A percentile compares a stretch with the other conserved stretches of the same genome.
Conservation (phyloP, 2,888 invertebrate genomes). For the Drosophila trichaetosa region DNA sequence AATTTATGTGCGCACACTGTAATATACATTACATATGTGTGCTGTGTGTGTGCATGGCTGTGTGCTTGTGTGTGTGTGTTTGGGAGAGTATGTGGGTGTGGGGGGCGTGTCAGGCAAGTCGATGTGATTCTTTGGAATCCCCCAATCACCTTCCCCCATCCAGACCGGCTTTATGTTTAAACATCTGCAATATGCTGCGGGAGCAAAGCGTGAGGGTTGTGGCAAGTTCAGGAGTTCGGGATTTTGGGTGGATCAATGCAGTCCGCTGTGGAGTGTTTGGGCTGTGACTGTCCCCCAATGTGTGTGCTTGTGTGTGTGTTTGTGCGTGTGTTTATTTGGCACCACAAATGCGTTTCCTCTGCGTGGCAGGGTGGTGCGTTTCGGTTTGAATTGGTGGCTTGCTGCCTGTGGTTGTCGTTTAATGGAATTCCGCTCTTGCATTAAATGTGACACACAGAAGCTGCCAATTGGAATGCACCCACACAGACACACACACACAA, state of each 20-base stretch:
- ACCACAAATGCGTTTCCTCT: conserved; percentile 80
- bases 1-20: conserved; percentile 69
- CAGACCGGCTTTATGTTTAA: conserved; percentile 55
- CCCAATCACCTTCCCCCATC: conserved; percentile 15
- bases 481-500: conserved; percentile 19
- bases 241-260: conserved; percentile 59
- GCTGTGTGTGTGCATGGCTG: conserved; percentile 1
- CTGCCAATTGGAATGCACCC: conserved; percentile 61
- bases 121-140: conserved; percentile 63
- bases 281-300: conserved; percentile 19
- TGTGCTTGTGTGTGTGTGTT: conserved; percentile 7
- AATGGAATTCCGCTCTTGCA: conserved; percentile 80
- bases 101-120: conserved; percentile 44
- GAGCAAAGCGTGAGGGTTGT: conserved; percentile 10
- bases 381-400: conserved; percentile 67
- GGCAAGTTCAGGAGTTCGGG: conserved; percentile 23
- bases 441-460: conserved; percentile 80
- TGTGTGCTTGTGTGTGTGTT: background rate
- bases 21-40: conserved; percentile 32
- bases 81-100: conserved; percentile 5
- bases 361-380: conserved; percentile 36
- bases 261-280: conserved; percentile 35
- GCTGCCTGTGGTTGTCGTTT: conserved; percentile 80
- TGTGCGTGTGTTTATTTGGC: conserved; percentile 72
- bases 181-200: conserved; percentile 77